Conservation (phyloP, 2,113 vertebrate genomes). For the Indicator maculatus region DNA sequence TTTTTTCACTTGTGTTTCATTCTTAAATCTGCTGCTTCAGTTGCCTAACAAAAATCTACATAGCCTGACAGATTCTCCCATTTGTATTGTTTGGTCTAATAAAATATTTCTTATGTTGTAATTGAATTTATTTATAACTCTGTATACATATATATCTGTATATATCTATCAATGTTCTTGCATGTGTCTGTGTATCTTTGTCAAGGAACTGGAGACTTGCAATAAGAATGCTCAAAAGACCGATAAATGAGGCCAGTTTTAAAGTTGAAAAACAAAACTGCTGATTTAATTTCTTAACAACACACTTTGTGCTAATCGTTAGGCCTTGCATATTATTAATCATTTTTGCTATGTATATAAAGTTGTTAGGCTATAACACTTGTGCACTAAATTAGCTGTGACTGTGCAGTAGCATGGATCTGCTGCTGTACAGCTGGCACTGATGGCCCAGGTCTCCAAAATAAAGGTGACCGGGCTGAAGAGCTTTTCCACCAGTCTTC, state of each 20-base stretch:
- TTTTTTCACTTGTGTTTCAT: neutral
- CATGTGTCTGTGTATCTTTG: neutral
- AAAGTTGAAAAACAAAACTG: neutral
- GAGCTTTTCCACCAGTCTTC: neutral
- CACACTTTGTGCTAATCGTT: neutral
- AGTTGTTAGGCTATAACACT: neutral
- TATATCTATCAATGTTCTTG: neutral
- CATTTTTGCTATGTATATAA: neutral
- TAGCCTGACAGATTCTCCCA: neutral
- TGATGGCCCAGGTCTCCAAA: rapidly evolving
- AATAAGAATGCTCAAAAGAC: neutral
- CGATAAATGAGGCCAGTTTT: neutral
- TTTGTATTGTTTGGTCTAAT: neutral
- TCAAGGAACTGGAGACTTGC: neutral
- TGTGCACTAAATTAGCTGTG: neutral
- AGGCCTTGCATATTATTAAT: neutral
- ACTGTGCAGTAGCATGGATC: neutral
- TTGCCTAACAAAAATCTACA: neutral
- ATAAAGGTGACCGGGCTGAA: neutral
- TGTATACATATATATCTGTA: neutral
- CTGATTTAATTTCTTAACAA: neutral
- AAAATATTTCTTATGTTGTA: neutral
- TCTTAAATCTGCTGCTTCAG: neutral
- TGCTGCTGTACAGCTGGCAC: neutral
- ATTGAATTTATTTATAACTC: neutral